These are phyloP conservation scores for Gouania willdenowi DNA, from an alignment of 2,797 vertebrate species.

Conservation along the genomic window DNA sequence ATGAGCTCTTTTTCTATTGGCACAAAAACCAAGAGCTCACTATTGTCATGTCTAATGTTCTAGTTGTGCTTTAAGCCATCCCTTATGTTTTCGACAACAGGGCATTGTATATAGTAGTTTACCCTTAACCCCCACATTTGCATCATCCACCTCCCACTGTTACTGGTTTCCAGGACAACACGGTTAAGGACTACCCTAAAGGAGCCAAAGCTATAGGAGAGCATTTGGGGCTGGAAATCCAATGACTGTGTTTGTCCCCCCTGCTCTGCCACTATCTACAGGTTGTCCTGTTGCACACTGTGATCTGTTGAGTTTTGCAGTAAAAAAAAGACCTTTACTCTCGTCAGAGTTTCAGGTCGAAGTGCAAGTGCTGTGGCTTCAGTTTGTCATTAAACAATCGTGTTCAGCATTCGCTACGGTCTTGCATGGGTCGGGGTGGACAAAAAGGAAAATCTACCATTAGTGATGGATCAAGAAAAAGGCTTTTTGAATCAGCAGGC, in stretches of 20 bases:
- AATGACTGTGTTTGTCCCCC: background rate
- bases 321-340: slow-evolving; percentile 70
- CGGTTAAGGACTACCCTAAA: background rate
- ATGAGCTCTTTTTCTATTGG: slow-evolving; percentile 1
- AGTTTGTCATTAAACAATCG: background rate
- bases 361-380: slow-evolving; percentile 14
- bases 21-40: slow-evolving; percentile 13
- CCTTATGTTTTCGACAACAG: slow-evolving; percentile 29
- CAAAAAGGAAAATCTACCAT: background rate
- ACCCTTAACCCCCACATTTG: slow-evolving; percentile 18
- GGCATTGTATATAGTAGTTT: slow-evolving; percentile 27
- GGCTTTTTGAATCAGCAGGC: slow-evolving; percentile 1
- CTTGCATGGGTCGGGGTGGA: background rate
- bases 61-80: slow-evolving; percentile 1
- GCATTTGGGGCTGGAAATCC: background rate
- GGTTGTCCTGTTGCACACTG: background rate
- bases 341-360: slow-evolving; percentile 11
- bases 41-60: slow-evolving; percentile 33
- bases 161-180: slow-evolving; percentile 49
- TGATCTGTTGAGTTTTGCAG: background rate
- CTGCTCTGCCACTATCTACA: background rate
- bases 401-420: background rate
- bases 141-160: slow-evolving; percentile 23
- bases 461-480: slow-evolving; percentile 51
- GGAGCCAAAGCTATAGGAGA: slow-evolving; percentile 12